These are phyloP conservation scores for Alexandromys fortis DNA, from an alignment of 2,113 vertebrate species.

Conservation along the genomic window DNA sequence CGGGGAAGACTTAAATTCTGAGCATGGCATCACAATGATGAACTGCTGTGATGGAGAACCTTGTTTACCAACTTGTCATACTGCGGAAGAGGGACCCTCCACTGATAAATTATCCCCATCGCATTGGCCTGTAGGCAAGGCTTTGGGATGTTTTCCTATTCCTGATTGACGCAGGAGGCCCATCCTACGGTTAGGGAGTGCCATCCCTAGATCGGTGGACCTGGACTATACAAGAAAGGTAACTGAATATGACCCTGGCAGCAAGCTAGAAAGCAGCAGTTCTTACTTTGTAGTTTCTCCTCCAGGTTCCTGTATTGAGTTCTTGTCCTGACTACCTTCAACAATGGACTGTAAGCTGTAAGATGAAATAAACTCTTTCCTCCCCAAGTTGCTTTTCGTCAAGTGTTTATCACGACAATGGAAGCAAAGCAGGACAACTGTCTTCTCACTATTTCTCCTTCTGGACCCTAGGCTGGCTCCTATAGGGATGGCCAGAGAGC, in stretches of 20 bases:
- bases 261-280: background rate
- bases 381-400: background rate
- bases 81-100: background rate
- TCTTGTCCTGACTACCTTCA: background rate
- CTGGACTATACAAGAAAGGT: background rate
- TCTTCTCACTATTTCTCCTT: background rate
- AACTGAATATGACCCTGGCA: background rate
- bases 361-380: background rate
- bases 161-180: background rate
- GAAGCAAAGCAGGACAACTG: background rate
- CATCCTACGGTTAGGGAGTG: background rate
- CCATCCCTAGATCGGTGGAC: background rate
- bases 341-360: background rate
- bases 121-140: no score
- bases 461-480: background rate
- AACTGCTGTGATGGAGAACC: background rate
- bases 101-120: background rate
- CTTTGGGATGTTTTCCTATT: background rate
- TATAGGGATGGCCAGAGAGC: rapidly evolving
- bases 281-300: background rate
- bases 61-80: background rate
- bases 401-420: background rate
- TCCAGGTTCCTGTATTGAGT: background rate
- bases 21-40: background rate
- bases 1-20: background rate